Evolutionary conservation across 2,113 vertebrate genomes (phyloP).

Genomic region (Numenius arquata): DNA sequence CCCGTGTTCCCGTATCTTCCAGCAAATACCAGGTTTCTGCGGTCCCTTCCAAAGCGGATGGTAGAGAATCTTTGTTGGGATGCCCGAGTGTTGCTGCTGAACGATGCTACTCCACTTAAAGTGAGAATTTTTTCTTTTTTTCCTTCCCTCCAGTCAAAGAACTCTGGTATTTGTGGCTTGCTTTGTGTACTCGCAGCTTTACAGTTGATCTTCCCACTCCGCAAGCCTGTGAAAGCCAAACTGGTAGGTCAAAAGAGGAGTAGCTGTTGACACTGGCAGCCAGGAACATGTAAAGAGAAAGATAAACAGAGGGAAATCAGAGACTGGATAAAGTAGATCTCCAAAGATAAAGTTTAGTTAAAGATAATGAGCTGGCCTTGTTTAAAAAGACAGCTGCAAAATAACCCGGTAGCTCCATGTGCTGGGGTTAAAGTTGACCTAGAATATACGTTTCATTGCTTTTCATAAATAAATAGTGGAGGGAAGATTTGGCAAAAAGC

Average conservation of each 20-base stretch:
- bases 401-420: conserved; percentile 46
- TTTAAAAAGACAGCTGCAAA: conserved; percentile 60
- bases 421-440: conserved; percentile 68
- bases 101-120: neutral
- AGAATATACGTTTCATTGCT: conserved; percentile 60
- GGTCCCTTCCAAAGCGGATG: neutral
- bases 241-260: conserved; percentile 56
- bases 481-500: conserved; percentile 66
- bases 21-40: neutral
- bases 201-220: conserved; percentile 1
- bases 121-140: neutral
- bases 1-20: accelerated
- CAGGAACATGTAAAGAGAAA: conserved; percentile 42
- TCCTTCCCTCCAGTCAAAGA: neutral
- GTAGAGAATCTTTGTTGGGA: neutral
- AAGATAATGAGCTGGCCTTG: conserved; percentile 59
- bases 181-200: neutral
- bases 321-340: conserved; percentile 38
- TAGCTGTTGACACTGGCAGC: conserved; percentile 62
- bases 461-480: conserved; percentile 76
- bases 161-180: neutral
- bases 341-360: conserved; percentile 50
- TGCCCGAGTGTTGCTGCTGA: neutral
- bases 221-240: conserved; percentile 5
- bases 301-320: conserved; percentile 54